phyloP scores from a whole-genome alignment of 1,140 invertebrate species.

The Achatina immaculata region DNA sequence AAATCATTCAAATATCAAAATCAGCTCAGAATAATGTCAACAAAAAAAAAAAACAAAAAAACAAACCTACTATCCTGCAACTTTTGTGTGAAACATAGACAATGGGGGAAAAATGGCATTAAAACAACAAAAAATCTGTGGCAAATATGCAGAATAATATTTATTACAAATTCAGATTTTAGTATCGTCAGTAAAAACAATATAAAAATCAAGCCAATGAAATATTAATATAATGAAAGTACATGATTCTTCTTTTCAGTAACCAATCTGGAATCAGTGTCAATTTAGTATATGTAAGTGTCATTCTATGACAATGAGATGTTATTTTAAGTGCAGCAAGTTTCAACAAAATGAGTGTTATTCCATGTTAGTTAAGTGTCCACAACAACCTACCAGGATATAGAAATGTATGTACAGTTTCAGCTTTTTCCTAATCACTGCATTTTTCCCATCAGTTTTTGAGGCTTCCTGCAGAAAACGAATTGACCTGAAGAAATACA shows the following conservation, averaged over 20 bases:
- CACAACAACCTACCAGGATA: conserved; percentile 82
- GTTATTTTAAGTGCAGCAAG: too few relatives aligned
- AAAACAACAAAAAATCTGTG: too few relatives aligned
- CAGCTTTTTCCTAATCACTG: conserved; percentile 92
- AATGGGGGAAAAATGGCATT: too few relatives aligned
- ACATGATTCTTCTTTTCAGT: background rate
- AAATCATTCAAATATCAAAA: too few relatives aligned
- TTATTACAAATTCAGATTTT: too few relatives aligned
- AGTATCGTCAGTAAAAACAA: too few relatives aligned
- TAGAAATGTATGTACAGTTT: conserved; percentile 98
- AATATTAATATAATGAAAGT: background rate
- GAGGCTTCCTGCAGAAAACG: conserved; percentile 94
- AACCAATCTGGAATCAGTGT: background rate
- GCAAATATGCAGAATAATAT: too few relatives aligned
- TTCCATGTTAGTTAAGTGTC: background rate
- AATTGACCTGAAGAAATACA: conserved; percentile 81
- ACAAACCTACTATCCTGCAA: too few relatives aligned
- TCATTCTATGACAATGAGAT: background rate
- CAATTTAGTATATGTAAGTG: background rate
- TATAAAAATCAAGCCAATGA: background rate
- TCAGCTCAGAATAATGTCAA: too few relatives aligned
- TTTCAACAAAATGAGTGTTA: background rate
- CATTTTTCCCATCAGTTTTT: conserved; percentile 78
- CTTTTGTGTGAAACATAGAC: too few relatives aligned
- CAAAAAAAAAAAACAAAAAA: too few relatives aligned